Base-by-base conservation (phyloP, 2,797 vertebrate species). In the Pangasius mekongensis region DNA sequence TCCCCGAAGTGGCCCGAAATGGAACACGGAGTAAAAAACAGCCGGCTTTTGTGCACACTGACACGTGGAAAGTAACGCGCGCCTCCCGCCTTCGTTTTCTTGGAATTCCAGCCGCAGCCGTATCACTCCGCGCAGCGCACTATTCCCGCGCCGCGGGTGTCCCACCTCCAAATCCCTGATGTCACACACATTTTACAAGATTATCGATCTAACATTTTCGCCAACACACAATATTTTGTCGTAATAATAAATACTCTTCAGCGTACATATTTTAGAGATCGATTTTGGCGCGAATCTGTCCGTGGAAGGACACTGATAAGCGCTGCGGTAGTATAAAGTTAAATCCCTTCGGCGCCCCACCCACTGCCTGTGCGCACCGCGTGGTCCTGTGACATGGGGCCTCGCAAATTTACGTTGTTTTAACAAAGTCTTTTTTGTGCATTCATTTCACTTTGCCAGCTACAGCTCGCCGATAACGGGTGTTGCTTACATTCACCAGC, bases 261-360 rank as follows among this genome's bases (percentile, higher is more conserved):
- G 30, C 74, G 80, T 60, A 58, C 71, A 52, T 8, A 14, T 87
- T 5, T 0, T 5, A 0, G 86, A 83, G 78, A 2, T 0, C 0
- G 2, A 6, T 95, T 96, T 97, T 97, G 95, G 96, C 96, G 96
- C 95, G 95, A 89, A 92, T 95, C 94, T 93, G 2, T 0, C 0
- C 0, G 95, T 89, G 95, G 94, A 95, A 18, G 94, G 49, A 93
- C 20, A 94, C 43, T 0, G 24, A 13, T 0, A 0, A 5, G 90
- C 33, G 5, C 1, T 0, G 11, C 5, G 16, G 7, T 13, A 0
- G 60, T 93, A 94, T 94, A 96, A 94, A 86, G 64, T 64, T 5
- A 47, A 66, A 87, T 52, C 81, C 56, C 47, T 73, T 3, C 49
- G 0, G 88, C 69, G 92, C 95, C 96, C 95, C 96, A 96, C 96